phyloP scores from a whole-genome alignment of 2,888 invertebrate genomes.

The Pegoplata infirma region DNA sequence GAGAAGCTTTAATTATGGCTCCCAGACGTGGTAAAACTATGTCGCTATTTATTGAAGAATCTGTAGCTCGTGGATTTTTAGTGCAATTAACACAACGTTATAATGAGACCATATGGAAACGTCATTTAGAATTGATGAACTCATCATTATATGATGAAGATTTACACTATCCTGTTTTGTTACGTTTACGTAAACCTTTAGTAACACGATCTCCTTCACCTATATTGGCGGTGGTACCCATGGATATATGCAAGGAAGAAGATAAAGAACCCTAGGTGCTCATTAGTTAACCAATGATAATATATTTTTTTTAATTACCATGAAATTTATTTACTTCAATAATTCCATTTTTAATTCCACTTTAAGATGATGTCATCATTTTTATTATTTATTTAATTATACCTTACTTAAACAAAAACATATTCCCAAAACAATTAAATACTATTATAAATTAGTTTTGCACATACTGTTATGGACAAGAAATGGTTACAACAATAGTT shows the following conservation, averaged over 20 bases:
- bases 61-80: conserved; percentile 80
- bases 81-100: conserved; percentile 82
- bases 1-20: conserved; percentile 86
- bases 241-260: conserved; percentile 51
- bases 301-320: conserved; percentile 32
- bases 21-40: conserved; percentile 86
- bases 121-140: conserved; percentile 81
- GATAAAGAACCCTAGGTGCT: conserved; percentile 34
- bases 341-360: conserved; percentile 62
- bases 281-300: conserved; percentile 2
- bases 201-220: too few relatives aligned
- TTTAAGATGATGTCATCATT: conserved; percentile 49
- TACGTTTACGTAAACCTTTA: conserved; percentile 80
- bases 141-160: conserved; percentile 83
- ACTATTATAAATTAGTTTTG: not conserved
- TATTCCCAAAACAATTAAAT: too few relatives aligned
- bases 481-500: too few relatives aligned
- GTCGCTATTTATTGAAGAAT: conserved; percentile 83
- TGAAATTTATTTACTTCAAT: conserved; percentile 47
- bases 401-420: not conserved
- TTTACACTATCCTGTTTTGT: conserved; percentile 85
- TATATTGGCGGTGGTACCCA: conserved; percentile 30
- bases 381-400: not conserved
- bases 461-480: not conserved
- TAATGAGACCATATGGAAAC: conserved; percentile 83